These are phyloP conservation scores for Euproctis similis DNA, from an alignment of 2,888 invertebrate genomes.

Conservation along the genomic window DNA sequence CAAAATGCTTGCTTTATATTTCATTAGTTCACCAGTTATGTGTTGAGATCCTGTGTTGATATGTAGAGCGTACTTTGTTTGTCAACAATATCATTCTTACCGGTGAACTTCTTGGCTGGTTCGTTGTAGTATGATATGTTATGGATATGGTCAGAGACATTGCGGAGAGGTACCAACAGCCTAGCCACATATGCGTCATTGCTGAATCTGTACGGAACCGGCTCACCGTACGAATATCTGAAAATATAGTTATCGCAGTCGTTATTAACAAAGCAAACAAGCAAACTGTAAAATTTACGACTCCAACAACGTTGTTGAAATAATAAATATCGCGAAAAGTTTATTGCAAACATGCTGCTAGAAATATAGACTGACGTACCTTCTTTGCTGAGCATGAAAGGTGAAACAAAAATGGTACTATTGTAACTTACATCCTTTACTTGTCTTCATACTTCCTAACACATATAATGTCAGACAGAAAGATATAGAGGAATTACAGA, in stretches of 20 bases:
- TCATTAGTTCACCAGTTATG: constrained; percentile 25
- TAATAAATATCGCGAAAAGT: no score
- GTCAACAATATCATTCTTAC: constrained; percentile 52
- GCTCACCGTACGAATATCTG: constrained; percentile 74
- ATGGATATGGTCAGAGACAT: constrained; percentile 77
- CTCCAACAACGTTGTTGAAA: no score
- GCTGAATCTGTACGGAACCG: constrained; percentile 77
- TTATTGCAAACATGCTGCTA: no score
- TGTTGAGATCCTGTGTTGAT: constrained; percentile 9
- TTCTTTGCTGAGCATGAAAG: no score
- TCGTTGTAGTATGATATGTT: constrained; percentile 80
- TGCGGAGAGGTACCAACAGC: constrained; percentile 78
- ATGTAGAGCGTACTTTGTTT: constrained; percentile 7
- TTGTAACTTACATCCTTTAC: no score
- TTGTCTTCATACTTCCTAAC: no score
- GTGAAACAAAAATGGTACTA: no score
- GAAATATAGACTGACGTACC: no score
- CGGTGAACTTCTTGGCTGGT: constrained; percentile 81
- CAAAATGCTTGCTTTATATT: no score
- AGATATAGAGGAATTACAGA: no score
- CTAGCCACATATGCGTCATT: constrained; percentile 84
- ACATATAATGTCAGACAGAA: no score
- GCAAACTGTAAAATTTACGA: constrained; percentile 41
- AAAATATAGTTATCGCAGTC: constrained; percentile 14
- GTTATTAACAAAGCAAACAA: no score